phyloP scores from a whole-genome alignment of 2,797 vertebrate genomes.

The Pseudomugil gertrudae region DNA sequence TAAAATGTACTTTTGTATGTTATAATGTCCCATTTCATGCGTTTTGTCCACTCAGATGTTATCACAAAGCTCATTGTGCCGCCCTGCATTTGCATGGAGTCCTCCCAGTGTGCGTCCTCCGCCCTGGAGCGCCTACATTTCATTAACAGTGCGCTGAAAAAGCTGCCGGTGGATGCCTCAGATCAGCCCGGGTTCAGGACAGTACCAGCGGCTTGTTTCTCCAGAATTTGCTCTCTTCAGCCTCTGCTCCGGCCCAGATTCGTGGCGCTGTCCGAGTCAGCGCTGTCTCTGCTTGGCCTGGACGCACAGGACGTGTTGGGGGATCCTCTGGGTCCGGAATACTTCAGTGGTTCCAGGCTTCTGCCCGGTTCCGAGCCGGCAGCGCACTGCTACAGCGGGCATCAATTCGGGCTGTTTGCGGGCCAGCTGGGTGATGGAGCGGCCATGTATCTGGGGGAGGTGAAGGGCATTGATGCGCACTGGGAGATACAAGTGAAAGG shows the following conservation, averaged over 20 bases:
- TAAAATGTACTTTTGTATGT: no score
- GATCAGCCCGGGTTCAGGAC: conserved; percentile 70
- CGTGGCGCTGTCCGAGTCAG: conserved; percentile 81
- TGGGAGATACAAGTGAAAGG: conserved; percentile 93
- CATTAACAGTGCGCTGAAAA: conserved; percentile 82
- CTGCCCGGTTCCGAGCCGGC: conserved; percentile 85
- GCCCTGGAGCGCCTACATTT: conserved; percentile 77
- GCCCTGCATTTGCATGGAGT: conserved; percentile 37
- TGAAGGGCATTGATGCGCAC: conserved; percentile 60
- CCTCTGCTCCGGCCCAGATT: conserved; percentile 78
- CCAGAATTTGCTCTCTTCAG: conserved; percentile 69
- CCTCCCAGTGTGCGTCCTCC: conserved; percentile 1
- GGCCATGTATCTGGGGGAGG: conserved; percentile 88
- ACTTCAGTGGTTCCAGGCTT: conserved; percentile 85
- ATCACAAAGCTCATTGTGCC: background rate
- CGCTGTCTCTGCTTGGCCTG: conserved; percentile 82
- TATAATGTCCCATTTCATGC: no score
- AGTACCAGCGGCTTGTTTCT: conserved; percentile 85
- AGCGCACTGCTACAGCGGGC: conserved; percentile 90
- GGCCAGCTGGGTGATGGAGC: conserved; percentile 92
- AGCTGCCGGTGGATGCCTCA: conserved; percentile 81
- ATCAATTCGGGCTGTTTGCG: conserved; percentile 90
- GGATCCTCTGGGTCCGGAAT: conserved; percentile 56
- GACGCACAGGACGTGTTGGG: conserved; percentile 44
- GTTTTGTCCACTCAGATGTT: no score